These are phyloP conservation scores for Danaus chrysippus DNA, from an alignment of 2,888 invertebrate species.

Conservation along the genomic window DNA sequence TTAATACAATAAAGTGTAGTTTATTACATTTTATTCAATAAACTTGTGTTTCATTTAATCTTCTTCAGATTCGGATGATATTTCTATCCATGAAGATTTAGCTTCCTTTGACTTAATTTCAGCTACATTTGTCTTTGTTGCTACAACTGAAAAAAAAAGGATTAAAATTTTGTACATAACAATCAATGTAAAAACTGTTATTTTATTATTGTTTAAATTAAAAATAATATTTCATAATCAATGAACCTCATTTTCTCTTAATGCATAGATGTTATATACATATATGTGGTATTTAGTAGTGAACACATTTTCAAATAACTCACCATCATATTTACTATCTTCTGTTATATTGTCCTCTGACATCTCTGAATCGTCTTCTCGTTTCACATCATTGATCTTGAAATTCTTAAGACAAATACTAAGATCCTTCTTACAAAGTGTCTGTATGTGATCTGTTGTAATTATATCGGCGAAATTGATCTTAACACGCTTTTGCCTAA, in stretches of 20 bases:
- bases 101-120: slow-evolving; percentile 57
- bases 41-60: slow-evolving; percentile 43
- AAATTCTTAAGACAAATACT: slow-evolving; percentile 62
- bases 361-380: slow-evolving; percentile 42
- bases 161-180: background rate
- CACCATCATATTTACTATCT: slow-evolving; percentile 70
- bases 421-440: slow-evolving; percentile 55
- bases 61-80: slow-evolving; percentile 70
- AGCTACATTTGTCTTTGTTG: slow-evolving; percentile 58
- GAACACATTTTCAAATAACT: slow-evolving; percentile 19
- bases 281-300: background rate
- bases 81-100: slow-evolving; percentile 66
- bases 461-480: slow-evolving; percentile 63
- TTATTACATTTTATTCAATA: slow-evolving; percentile 65
- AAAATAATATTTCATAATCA: no score
- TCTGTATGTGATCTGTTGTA: slow-evolving; percentile 57
- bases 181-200: no score
- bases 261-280: background rate
- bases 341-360: slow-evolving; percentile 46
- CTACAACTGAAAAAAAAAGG: slow-evolving; percentile 53
- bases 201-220: no score
- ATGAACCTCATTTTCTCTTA: no score
- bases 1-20: slow-evolving; percentile 55
- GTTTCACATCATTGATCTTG: slow-evolving; percentile 44
- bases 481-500: slow-evolving; percentile 61